Evolutionary conservation across 2,797 vertebrate genomes (phyloP).

Genomic region (Garrulus glandarius): DNA sequence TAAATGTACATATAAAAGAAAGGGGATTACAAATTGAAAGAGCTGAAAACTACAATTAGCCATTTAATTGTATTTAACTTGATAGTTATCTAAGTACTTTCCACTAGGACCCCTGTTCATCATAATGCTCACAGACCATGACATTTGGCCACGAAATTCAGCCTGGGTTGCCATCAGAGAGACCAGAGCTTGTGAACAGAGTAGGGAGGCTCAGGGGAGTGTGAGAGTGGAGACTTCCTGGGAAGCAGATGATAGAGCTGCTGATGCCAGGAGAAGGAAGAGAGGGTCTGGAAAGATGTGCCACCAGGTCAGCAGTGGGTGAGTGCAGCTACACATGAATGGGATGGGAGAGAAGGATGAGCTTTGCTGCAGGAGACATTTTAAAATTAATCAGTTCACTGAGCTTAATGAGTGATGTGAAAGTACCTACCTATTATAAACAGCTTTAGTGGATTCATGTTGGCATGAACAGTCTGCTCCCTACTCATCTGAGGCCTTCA

Average conservation of each 20-base stretch:
- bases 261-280: background rate
- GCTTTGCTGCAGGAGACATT: background rate
- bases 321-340: background rate
- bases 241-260: background rate
- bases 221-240: background rate
- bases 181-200: background rate
- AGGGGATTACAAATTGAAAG: background rate
- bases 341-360: background rate
- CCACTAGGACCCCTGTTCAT: background rate
- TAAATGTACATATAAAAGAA: background rate
- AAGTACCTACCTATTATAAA: background rate
- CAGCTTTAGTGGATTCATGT: background rate
- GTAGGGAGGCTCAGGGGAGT: background rate
- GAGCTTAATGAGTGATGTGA: background rate
- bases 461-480: background rate
- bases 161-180: background rate
- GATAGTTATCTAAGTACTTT: background rate
- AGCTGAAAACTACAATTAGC: background rate
- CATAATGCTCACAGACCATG: background rate
- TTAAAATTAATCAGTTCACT: background rate
- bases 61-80: background rate
- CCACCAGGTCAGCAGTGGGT: background rate
- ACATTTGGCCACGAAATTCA: background rate
- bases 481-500: background rate
- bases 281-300: background rate